phyloP scores from a whole-genome alignment of 2,888 invertebrate genomes.

The Netelia melanura region DNA sequence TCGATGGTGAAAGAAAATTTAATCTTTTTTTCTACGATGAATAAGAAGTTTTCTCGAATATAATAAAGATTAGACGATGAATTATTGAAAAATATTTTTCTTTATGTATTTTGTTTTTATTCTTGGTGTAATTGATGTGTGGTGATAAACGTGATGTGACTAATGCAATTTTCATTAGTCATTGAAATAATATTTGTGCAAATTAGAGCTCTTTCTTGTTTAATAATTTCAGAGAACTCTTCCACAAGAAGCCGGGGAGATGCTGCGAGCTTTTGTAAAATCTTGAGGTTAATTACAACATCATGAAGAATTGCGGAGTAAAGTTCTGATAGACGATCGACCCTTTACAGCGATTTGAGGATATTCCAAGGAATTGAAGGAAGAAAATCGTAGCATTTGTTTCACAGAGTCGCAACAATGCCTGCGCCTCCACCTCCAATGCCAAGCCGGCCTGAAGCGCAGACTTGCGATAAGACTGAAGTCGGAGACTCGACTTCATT shows the following conservation, averaged over 20 bases:
- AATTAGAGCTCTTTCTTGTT: background rate
- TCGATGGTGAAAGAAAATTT: background rate
- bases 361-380: background rate
- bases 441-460: slow-evolving; percentile 77
- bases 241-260: background rate
- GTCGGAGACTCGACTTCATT: slow-evolving; percentile 78
- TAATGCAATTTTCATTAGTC: background rate
- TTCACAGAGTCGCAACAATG: slow-evolving; percentile 70
- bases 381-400: background rate
- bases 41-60: background rate
- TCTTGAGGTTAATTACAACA: slow-evolving; percentile 27
- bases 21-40: background rate
- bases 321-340: background rate
- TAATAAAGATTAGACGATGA: background rate
- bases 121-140: slow-evolving; percentile 1
- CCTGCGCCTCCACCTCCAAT: slow-evolving; percentile 81
- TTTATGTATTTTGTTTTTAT: background rate
- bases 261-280: slow-evolving; percentile 2
- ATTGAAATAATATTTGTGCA: background rate
- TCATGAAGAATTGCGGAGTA: slow-evolving; percentile 2
- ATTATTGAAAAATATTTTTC: background rate
- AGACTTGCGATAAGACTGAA: slow-evolving; percentile 78
- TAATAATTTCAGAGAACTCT: slow-evolving; percentile 20
- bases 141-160: background rate
- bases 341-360: background rate